A percentile compares a stretch with the other conserved stretches of the same genome.
Conservation (phyloP, 2,797 vertebrate species). For the Helarctos malayanus region DNA sequence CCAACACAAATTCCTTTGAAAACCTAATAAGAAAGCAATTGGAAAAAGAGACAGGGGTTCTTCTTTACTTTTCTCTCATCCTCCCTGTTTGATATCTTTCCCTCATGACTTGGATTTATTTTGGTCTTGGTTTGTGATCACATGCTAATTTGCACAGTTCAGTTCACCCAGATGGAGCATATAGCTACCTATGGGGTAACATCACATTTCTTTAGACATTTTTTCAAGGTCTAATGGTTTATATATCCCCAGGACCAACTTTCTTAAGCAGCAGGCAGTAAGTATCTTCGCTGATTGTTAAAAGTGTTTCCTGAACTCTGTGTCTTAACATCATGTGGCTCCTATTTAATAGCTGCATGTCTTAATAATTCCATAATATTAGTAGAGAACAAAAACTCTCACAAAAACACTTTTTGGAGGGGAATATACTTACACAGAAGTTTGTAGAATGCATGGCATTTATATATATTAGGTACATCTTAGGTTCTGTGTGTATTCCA, state of each 20-base stretch:
- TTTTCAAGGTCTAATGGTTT: conserved; percentile 55
- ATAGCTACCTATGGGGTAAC: not conserved
- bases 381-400: not conserved
- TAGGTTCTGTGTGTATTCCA: not conserved
- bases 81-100: conserved; percentile 24
- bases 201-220: not conserved
- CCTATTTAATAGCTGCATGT: not conserved
- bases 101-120: conserved; percentile 57
- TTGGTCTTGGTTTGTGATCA: conserved; percentile 41
- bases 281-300: conserved; percentile 41
- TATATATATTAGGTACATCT: not conserved
- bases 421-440: not conserved
- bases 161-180: not conserved
- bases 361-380: not conserved
- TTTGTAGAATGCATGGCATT: not conserved
- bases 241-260: not conserved
- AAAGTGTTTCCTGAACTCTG: not conserved
- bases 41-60: conserved; percentile 62
- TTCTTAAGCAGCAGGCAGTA: conserved; percentile 45
- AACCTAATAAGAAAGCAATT: conserved; percentile 69
- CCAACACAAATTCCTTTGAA: conserved; percentile 53
- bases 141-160: conserved; percentile 69
- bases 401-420: not conserved
- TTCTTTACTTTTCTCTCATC: conserved; percentile 86
- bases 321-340: not conserved